Percentiles rank a stretch among this genome's conserved stretches.
phyloP scores from a whole-genome alignment of 37 sponge, comb jelly and placozoan species.

The Bolinopsis microptera region DNA sequence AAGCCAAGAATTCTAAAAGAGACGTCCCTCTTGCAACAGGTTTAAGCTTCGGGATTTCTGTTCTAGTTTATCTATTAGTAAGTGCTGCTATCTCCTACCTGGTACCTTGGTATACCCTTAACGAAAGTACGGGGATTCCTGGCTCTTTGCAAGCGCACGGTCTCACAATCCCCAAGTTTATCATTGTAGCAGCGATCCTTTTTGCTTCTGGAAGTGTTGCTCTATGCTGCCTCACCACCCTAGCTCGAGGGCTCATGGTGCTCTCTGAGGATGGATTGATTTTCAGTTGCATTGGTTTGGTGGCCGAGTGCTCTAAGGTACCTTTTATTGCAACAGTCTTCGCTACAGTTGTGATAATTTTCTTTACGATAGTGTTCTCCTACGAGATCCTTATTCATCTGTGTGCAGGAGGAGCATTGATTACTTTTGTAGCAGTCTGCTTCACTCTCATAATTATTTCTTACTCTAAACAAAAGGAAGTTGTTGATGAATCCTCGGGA shows the following conservation, averaged over 20 bases:
- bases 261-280: slow-evolving; percentile 1
- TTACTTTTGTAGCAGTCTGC: not conserved
- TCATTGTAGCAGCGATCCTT: not conserved
- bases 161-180: not conserved
- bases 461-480: not conserved
- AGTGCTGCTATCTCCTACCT: not conserved
- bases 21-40: not conserved
- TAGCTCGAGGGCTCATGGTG: not conserved
- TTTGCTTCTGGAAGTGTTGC: not conserved
- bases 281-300: not conserved
- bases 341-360: not conserved
- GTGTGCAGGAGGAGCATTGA: not conserved
- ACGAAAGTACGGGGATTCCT: not conserved
- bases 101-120: not conserved
- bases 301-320: not conserved
- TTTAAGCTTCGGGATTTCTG: not conserved
- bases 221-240: not conserved
- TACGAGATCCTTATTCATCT: slow-evolving; percentile 4
- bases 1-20: not conserved
- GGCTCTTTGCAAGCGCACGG: not conserved
- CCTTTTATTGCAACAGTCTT: not conserved
- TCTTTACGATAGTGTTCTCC: not conserved
- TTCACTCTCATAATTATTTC: not conserved
- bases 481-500: not conserved
- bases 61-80: not conserved